Conservation (phyloP, 53 echinoderm and acorn worm genomes). For the Astropecten irregularis region DNA sequence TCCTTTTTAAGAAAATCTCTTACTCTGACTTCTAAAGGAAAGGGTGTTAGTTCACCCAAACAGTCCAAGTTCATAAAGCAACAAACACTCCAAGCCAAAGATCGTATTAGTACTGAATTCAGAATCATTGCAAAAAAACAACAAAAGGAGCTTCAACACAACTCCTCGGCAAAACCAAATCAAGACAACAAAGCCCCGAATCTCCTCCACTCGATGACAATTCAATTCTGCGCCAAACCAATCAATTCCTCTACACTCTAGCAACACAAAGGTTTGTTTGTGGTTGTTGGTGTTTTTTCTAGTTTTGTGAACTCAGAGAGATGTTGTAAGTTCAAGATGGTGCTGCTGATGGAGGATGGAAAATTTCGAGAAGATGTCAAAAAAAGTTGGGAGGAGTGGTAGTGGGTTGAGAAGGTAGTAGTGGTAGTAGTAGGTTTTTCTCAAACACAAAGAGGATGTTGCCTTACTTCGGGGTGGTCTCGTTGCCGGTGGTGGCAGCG, state of each 20-base stretch:
- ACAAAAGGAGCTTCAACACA: background rate
- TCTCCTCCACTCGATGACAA: background rate
- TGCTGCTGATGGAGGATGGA: constrained; percentile 5
- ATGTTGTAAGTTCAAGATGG: constrained; percentile 4
- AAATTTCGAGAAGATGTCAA: constrained; percentile 34
- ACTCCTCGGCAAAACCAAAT: no score
- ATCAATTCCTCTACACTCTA: background rate
- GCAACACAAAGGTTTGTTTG: constrained; percentile 5
- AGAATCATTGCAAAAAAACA: constrained; percentile 5
- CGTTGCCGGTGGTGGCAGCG: constrained; percentile 22
- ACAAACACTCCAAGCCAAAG: constrained; percentile 32
- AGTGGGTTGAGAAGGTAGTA: background rate
- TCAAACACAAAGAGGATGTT: constrained; percentile 54
- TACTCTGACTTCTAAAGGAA: background rate
- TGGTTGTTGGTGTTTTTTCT: background rate
- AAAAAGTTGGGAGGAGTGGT: background rate
- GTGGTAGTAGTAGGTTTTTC: constrained; percentile 21
- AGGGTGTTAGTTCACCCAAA: background rate
- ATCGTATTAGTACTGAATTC: constrained; percentile 31
- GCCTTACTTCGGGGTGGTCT: constrained; percentile 57
- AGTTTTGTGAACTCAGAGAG: background rate
- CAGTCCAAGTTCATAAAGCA: background rate
- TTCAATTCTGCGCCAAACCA: background rate
- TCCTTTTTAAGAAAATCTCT: no score
- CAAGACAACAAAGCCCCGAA: background rate